A percentile compares a stretch with the other conserved stretches of the same genome.
Conservation (phyloP, 2,113 vertebrate genomes). For the Meles meles region DNA sequence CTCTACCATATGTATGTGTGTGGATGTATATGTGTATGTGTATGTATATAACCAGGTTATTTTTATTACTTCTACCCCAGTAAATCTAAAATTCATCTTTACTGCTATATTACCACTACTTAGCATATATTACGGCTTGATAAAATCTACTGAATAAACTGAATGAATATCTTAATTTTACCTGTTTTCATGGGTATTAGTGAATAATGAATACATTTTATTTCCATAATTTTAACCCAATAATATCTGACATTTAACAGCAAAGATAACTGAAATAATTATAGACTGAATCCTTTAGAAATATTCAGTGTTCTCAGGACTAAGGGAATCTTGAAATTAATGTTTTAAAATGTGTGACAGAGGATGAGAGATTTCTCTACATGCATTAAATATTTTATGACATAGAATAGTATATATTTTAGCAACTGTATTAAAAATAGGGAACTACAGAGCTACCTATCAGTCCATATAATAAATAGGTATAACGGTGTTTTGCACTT, state of each 20-base stretch:
- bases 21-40: background rate
- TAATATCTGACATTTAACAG: conserved; percentile 34
- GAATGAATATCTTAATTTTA: background rate
- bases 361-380: background rate
- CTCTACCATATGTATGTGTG: background rate
- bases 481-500: background rate
- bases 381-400: background rate
- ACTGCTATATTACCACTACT: background rate
- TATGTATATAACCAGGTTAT: background rate
- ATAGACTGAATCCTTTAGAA: conserved; percentile 33
- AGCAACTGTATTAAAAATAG: background rate
- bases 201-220: conserved; percentile 12
- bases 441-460: background rate
- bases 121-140: background rate
- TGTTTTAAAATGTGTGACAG: background rate
- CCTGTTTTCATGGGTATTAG: background rate
- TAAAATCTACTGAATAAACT: background rate
- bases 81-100: background rate
- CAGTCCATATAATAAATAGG: background rate
- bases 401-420: background rate
- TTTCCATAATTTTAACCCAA: conserved; percentile 44
- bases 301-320: background rate
- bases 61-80: background rate
- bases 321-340: background rate
- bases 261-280: background rate